Conservation (phyloP, 2,113 vertebrate species). For the Lontra canadensis region DNA sequence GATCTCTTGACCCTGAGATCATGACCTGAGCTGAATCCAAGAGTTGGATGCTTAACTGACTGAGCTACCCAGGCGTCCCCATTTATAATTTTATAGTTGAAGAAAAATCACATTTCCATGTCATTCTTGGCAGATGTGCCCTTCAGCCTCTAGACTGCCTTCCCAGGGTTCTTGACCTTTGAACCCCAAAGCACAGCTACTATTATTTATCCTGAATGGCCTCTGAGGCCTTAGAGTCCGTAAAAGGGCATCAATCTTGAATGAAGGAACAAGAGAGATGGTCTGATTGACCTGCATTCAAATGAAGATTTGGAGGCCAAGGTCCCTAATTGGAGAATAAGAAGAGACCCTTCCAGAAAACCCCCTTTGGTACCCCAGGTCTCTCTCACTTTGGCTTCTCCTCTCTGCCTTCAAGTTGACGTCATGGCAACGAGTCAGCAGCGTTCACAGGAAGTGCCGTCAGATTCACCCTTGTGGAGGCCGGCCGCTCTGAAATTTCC, state of each 20-base stretch:
- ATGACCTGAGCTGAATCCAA: neutral
- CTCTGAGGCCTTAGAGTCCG: neutral
- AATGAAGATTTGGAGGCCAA: neutral
- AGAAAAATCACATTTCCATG: neutral
- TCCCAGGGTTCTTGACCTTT: neutral
- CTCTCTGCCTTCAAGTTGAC: neutral
- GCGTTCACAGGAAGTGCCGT: accelerated
- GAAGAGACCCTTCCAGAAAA: neutral
- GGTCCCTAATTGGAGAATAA: neutral
- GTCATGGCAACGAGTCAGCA: neutral
- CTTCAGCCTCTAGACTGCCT: neutral
- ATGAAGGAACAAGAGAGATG: neutral
- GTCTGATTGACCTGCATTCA: neutral
- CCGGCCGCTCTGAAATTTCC: neutral
- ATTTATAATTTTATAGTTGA: conserved; percentile 6
- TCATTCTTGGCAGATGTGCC: neutral
- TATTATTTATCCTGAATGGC: neutral
- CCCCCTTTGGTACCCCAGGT: neutral
- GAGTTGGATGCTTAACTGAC: neutral
- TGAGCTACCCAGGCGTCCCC: neutral
- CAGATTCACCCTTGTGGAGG: neutral
- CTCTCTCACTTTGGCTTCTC: neutral
- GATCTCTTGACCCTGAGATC: neutral
- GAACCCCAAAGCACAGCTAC: neutral
- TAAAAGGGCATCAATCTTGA: neutral